Conservation (phyloP, 2,113 vertebrate species). For the Caracal caracal region DNA sequence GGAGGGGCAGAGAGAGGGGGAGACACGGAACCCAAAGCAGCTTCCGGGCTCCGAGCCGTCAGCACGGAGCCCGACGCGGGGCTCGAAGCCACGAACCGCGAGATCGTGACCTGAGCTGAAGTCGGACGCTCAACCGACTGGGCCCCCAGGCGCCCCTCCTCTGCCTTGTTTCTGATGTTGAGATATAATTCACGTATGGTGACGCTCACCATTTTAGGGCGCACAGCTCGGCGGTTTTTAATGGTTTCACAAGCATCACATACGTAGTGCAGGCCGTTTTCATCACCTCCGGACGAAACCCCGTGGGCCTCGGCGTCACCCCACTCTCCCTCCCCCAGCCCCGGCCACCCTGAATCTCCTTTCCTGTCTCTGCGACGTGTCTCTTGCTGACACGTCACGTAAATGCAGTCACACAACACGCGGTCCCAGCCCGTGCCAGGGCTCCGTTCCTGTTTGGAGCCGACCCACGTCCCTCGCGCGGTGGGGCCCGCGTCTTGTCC, state of each 20-base stretch:
- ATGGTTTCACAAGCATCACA: too few relatives aligned
- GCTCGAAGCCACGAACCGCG: too few relatives aligned
- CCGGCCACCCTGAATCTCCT: not conserved
- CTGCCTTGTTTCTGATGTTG: not conserved
- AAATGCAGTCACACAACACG: too few relatives aligned
- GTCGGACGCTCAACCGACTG: too few relatives aligned
- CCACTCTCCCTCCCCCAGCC: not conserved
- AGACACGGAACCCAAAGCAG: too few relatives aligned
- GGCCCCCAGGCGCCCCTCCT: too few relatives aligned
- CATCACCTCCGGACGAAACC: not conserved
- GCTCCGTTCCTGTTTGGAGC: not conserved
- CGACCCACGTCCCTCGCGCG: accelerated
- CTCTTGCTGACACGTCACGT: accelerated
- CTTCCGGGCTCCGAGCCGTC: too few relatives aligned
- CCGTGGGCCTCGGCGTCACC: accelerated
- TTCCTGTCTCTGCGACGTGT: not conserved
- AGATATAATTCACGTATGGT: not conserved
- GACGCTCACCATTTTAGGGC: not conserved
- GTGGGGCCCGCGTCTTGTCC: not conserved
- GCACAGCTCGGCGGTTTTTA: not conserved
- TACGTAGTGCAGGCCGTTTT: not conserved
- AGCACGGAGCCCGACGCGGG: too few relatives aligned
- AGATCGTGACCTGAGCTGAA: too few relatives aligned
- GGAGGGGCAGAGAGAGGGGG: too few relatives aligned
- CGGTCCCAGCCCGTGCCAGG: accelerated